These are phyloP conservation scores for Ormyrus rosae DNA, from an alignment of 2,888 invertebrate genomes.

Conservation along the genomic window DNA sequence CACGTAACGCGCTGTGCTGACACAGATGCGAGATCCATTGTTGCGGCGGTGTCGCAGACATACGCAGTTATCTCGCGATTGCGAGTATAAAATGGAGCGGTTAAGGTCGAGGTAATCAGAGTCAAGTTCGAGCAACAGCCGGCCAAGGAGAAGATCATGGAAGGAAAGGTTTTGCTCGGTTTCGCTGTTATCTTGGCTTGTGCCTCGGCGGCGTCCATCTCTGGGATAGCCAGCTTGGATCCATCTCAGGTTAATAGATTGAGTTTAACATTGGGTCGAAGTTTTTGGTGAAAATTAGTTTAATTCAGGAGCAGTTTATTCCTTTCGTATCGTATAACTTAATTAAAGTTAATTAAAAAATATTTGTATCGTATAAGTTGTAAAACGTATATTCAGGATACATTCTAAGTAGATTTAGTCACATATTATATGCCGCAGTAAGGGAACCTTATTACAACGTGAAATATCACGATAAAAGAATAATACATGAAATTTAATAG, in stretches of 20 bases:
- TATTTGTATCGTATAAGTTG: too few species aligned
- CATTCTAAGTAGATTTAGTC: too few species aligned
- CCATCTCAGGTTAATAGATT: slow-evolving; percentile 25
- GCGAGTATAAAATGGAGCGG: slow-evolving; percentile 42
- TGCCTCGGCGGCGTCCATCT: slow-evolving; percentile 61
- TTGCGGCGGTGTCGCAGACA: not conserved
- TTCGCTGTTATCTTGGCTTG: slow-evolving; percentile 60
- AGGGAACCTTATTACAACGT: too few species aligned
- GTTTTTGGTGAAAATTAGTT: too few species aligned
- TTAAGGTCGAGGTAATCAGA: slow-evolving; percentile 48
- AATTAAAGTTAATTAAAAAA: too few species aligned
- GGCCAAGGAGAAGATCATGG: slow-evolving; percentile 15
- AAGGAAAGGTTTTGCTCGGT: slow-evolving; percentile 26
- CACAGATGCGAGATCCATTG: slow-evolving; percentile 58
- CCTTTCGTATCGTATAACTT: too few species aligned
- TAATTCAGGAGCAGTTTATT: too few species aligned
- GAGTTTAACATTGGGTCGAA: too few species aligned
- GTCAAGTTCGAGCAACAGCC: slow-evolving; percentile 44
- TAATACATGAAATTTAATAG: too few species aligned
- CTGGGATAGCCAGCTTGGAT: slow-evolving; percentile 55
- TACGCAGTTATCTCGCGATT: not conserved
- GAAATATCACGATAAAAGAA: too few species aligned
- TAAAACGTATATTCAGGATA: too few species aligned
- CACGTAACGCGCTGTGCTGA: slow-evolving; percentile 29
- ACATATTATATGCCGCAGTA: too few species aligned